phyloP scores from a whole-genome alignment of 2,797 vertebrate genomes.

The Enteromius mattozi region DNA sequence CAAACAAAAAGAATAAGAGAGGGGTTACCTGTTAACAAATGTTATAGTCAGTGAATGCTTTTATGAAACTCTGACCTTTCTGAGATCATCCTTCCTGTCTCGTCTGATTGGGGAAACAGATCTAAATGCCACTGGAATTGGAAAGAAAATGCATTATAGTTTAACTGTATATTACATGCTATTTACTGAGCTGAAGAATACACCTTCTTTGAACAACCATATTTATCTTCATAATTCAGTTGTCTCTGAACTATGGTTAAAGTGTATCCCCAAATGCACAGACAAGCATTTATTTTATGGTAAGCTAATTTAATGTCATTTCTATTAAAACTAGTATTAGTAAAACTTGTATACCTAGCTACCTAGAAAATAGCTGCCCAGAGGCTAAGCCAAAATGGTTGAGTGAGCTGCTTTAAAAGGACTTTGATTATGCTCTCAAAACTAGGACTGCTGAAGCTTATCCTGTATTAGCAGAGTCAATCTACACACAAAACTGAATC shows the following conservation, averaged over 20 bases:
- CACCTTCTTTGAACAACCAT: neutral
- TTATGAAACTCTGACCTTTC: neutral
- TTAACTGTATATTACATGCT: neutral
- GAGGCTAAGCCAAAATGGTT: neutral
- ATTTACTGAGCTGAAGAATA: neutral
- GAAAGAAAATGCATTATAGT: neutral
- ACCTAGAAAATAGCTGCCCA: neutral
- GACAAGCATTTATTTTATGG: neutral
- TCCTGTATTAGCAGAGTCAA: slow-evolving; percentile 17
- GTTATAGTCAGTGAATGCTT: neutral
- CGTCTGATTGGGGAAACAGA: neutral
- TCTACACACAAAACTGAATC: slow-evolving; percentile 61
- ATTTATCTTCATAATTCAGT: neutral
- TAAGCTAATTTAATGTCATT: neutral
- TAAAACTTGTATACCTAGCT: neutral
- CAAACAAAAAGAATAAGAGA: neutral
- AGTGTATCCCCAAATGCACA: neutral
- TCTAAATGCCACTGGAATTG: neutral
- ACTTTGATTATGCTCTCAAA: slow-evolving; percentile 4
- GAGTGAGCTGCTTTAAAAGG: slow-evolving; percentile 2
- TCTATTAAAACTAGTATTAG: neutral
- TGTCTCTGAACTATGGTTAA: neutral
- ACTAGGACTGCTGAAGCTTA: slow-evolving; percentile 3
- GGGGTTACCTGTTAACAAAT: slow-evolving; percentile 15
- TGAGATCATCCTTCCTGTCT: neutral